A percentile compares a stretch with the other conserved stretches of the same genome.
Conservation (phyloP, 2,113 vertebrate species). For the Acrocephalus kingi region DNA sequence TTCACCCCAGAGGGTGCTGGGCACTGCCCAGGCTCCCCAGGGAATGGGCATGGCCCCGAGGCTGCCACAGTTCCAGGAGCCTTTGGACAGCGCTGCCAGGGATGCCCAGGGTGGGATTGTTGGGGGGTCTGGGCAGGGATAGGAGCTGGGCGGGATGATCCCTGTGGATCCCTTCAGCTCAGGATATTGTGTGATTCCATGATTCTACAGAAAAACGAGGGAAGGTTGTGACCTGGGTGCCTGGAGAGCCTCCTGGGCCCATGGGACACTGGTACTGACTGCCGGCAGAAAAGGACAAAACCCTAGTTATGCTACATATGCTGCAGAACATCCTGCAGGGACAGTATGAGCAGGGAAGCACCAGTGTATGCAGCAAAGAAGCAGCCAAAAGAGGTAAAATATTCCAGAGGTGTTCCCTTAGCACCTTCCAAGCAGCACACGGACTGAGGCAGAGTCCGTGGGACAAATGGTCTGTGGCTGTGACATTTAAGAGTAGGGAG, state of each 20-base stretch:
- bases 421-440: background rate
- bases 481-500: background rate
- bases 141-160: rapidly evolving
- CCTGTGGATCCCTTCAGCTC: no score
- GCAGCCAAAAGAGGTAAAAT: background rate
- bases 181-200: background rate
- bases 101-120: rapidly evolving
- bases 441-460: background rate
- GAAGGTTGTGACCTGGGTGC: background rate
- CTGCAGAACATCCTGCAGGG: background rate
- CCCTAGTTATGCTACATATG: rapidly evolving
- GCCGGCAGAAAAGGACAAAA: background rate
- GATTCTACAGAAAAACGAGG: background rate
- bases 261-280: background rate
- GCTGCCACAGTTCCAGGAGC: background rate
- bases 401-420: background rate
- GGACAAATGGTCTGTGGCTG: background rate
- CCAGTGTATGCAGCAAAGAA: background rate
- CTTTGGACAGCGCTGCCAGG: background rate
- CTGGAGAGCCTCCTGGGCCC: background rate
- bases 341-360: background rate
- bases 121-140: background rate
- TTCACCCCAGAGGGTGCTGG: background rate
- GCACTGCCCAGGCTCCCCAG: background rate
- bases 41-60: background rate